Evolutionary conservation across 1,140 invertebrate species (phyloP).

Genomic region (Tribolium madens): DNA sequence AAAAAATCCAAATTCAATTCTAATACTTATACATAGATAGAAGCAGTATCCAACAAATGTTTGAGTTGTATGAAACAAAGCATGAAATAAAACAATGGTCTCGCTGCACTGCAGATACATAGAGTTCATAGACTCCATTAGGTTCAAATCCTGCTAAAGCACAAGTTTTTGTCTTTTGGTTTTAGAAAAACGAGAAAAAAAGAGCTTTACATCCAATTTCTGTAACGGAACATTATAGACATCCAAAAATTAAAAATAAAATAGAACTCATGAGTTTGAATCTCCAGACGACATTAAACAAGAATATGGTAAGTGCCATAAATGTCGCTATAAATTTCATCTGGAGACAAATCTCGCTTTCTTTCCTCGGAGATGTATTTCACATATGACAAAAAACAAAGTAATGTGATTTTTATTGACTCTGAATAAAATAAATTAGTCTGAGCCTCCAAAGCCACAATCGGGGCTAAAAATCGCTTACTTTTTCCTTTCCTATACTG

Average conservation of each 20-base stretch:
- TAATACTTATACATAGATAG: no score
- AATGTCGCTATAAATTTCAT: neutral
- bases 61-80: neutral
- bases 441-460: neutral
- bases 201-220: no score
- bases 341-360: neutral
- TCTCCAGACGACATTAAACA: neutral
- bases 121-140: neutral
- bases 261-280: no score
- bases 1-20: no score
- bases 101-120: neutral
- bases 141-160: neutral
- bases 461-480: slow-evolving; percentile 1
- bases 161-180: neutral
- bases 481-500: neutral
- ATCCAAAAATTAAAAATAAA: no score
- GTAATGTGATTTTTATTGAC: slow-evolving; percentile 17
- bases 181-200: no score
- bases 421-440: slow-evolving; percentile 6
- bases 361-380: neutral
- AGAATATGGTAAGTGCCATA: neutral
- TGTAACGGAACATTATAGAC: no score
- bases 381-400: neutral
- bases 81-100: neutral
- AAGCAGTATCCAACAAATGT: neutral